Percentiles rank a stretch among this genome's conserved stretches.
phyloP scores from a whole-genome alignment of 2,797 vertebrate species.

The Mormyrus proboscirostris region DNA sequence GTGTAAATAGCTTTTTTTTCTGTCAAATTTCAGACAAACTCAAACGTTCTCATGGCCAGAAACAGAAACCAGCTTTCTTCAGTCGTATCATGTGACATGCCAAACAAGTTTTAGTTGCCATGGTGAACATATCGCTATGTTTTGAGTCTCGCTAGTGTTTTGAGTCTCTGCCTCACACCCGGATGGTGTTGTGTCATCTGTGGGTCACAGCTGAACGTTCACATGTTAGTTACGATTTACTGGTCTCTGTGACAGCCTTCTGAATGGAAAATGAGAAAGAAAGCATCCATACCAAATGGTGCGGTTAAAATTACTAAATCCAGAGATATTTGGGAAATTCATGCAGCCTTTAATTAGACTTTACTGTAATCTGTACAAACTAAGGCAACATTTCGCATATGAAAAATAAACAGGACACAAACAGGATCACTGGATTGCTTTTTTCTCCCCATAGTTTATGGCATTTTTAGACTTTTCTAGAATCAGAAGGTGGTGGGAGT shows the following conservation, averaged over 20 bases:
- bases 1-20: background rate
- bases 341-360: background rate
- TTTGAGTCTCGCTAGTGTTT: constrained; percentile 1
- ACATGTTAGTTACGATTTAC: background rate
- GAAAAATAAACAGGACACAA: background rate
- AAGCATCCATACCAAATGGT: background rate
- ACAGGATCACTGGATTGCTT: background rate
- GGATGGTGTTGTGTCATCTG: background rate
- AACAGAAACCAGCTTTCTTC: background rate
- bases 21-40: background rate
- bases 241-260: background rate
- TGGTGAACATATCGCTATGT: background rate
- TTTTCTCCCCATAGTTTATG: background rate
- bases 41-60: background rate
- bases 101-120: constrained; percentile 14
- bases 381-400: background rate
- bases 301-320: background rate
- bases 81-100: background rate
- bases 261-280: background rate
- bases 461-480: background rate
- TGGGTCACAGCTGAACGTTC: background rate
- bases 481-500: background rate
- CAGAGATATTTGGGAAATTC: background rate
- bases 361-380: background rate
- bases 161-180: background rate